A percentile compares a stretch with the other conserved stretches of the same genome.
These are phyloP conservation scores for Oryzias dopingdopingensis DNA, from an alignment of 2,797 vertebrate genomes.

Conservation along the genomic window DNA sequence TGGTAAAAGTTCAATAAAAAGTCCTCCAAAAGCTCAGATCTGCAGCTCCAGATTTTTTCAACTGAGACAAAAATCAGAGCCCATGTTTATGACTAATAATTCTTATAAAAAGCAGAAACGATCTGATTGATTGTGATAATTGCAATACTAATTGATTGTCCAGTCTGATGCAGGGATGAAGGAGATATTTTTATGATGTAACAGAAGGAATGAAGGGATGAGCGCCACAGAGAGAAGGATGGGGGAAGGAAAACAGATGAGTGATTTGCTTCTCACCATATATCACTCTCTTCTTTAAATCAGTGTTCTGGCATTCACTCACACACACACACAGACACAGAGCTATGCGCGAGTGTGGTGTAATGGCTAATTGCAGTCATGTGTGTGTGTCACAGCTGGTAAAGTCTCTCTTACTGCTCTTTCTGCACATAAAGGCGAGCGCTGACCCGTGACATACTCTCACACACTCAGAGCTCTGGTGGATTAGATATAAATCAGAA, in stretches of 20 bases:
- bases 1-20: constrained; percentile 6
- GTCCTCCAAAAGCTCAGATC: background rate
- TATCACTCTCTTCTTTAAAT: constrained; percentile 59
- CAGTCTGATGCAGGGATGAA: constrained; percentile 48
- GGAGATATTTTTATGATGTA: constrained; percentile 24
- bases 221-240: constrained; percentile 62
- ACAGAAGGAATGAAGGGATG: constrained; percentile 41
- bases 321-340: constrained; percentile 19
- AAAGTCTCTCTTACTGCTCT: constrained; percentile 62
- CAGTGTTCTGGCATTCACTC: constrained; percentile 53
- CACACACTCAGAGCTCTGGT: constrained; percentile 37
- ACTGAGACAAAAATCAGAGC: constrained; percentile 20
- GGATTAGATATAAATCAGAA: constrained; percentile 64
- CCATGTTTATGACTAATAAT: constrained; percentile 12
- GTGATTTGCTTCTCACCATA: constrained; percentile 47
- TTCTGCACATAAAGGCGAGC: constrained; percentile 67
- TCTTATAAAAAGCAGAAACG: constrained; percentile 23
- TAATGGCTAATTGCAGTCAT: constrained; percentile 68
- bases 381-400: constrained; percentile 66
- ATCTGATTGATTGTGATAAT: constrained; percentile 41
- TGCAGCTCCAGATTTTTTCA: background rate
- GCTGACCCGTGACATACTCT: constrained; percentile 54
- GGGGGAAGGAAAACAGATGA: constrained; percentile 38
- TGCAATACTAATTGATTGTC: constrained; percentile 41
- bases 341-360: constrained; percentile 30